Conservation (phyloP, 2,888 invertebrate genomes). For the Hemistola chrysoprasaria region DNA sequence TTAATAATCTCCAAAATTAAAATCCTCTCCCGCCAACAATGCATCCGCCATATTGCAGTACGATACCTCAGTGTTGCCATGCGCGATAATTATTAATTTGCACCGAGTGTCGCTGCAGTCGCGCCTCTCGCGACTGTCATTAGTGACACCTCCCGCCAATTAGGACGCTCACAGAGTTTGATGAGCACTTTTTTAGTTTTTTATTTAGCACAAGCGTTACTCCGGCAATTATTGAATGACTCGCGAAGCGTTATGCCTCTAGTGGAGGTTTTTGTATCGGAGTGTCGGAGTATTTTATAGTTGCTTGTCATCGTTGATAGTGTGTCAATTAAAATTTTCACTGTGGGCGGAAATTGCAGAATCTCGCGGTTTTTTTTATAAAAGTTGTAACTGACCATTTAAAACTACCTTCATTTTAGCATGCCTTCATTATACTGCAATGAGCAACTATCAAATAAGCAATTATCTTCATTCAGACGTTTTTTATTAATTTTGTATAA, state of each 20-base stretch:
- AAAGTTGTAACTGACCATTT: too few species aligned
- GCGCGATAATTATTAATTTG: conserved; percentile 81
- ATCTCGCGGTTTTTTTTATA: conserved; percentile 3
- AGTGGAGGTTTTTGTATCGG: conserved; percentile 47
- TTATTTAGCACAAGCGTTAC: conserved; percentile 76
- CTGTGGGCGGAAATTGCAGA: conserved; percentile 6
- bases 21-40: conserved; percentile 57
- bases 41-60: conserved; percentile 69
- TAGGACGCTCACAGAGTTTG: conserved; percentile 73
- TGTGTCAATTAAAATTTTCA: conserved; percentile 24
- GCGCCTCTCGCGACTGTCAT: conserved; percentile 66
- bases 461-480: too few species aligned
- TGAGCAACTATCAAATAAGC: too few species aligned
- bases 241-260: conserved; percentile 58
- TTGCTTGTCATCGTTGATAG: conserved; percentile 44
- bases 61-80: conserved; percentile 71
- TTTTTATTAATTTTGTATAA: too few species aligned
- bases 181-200: conserved; percentile 62
- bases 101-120: conserved; percentile 47
- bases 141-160: conserved; percentile 81
- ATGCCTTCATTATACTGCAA: too few species aligned
- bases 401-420: too few species aligned
- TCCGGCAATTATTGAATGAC: conserved; percentile 76
- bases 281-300: conserved; percentile 40
- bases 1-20: too few species aligned